A percentile compares a stretch with the other conserved stretches of the same genome.
These are phyloP conservation scores for Mercenaria mercenaria DNA, from an alignment of 1,140 invertebrate genomes.

Conservation along the genomic window DNA sequence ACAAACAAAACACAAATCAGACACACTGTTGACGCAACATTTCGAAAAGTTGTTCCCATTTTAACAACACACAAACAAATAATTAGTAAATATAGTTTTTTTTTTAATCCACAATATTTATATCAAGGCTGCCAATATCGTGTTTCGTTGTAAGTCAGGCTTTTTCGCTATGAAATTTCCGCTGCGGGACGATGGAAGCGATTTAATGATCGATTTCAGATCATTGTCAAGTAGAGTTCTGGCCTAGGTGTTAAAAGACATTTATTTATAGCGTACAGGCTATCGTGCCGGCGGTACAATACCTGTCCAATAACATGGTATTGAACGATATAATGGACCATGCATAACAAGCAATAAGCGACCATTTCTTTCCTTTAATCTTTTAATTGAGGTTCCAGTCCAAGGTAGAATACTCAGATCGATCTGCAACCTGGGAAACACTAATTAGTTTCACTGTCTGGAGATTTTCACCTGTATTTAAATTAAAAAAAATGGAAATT, in stretches of 20 bases:
- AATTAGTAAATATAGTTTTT: not conserved
- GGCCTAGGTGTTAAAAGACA: slow-evolving; percentile 32
- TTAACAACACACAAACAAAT: not conserved
- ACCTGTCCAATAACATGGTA: not conserved
- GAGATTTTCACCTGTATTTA: too few relatives aligned
- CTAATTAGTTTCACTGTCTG: not conserved
- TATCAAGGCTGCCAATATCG: not conserved
- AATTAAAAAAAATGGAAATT: too few relatives aligned
- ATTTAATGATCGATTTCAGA: slow-evolving; percentile 31
- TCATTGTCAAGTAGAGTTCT: slow-evolving; percentile 21
- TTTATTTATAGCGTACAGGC: slow-evolving; percentile 32
- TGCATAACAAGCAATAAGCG: not conserved
- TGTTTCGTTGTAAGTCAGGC: not conserved
- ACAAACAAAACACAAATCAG: not conserved
- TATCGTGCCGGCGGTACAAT: not conserved
- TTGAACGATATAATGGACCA: not conserved
- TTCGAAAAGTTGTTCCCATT: not conserved
- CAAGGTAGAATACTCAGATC: not conserved
- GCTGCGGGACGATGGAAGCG: not conserved
- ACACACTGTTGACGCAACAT: not conserved
- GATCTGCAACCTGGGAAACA: not conserved
- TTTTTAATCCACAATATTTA: not conserved
- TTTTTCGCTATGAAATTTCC: not conserved
- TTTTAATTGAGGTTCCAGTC: not conserved
- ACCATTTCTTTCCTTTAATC: not conserved